Conservation (phyloP, 2,797 vertebrate species). For the Silurus aristotelis region DNA sequence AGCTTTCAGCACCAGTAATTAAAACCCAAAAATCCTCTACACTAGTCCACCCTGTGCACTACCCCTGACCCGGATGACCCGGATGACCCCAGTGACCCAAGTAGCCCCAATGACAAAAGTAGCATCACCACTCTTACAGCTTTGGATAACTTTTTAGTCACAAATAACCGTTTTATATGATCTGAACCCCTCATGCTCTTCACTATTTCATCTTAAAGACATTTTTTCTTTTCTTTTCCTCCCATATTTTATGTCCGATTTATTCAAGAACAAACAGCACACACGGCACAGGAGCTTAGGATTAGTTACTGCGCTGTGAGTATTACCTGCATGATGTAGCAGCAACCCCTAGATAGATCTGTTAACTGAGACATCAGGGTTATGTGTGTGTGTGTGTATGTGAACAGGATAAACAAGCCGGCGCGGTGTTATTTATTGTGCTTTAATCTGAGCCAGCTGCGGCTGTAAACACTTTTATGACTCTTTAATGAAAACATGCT, state of each 20-base stretch:
- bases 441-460: slow-evolving; percentile 88
- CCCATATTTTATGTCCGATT: slow-evolving; percentile 57
- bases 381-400: slow-evolving; percentile 15
- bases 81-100: slow-evolving; percentile 24
- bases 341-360: slow-evolving; percentile 19
- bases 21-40: slow-evolving; percentile 39
- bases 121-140: slow-evolving; percentile 7
- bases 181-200: neutral
- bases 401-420: slow-evolving; percentile 77
- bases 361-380: slow-evolving; percentile 39
- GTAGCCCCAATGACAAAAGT: neutral
- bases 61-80: slow-evolving; percentile 20
- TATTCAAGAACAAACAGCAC: slow-evolving; percentile 55
- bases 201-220: slow-evolving; percentile 12
- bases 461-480: slow-evolving; percentile 93
- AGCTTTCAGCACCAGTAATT: slow-evolving; percentile 44
- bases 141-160: slow-evolving; percentile 44
- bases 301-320: slow-evolving; percentile 42
- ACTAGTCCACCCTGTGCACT: slow-evolving; percentile 12
- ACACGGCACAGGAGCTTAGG: slow-evolving; percentile 47
- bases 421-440: slow-evolving; percentile 88
- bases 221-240: slow-evolving; percentile 2
- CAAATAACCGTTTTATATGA: neutral
- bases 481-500: slow-evolving; percentile 90
- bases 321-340: slow-evolving; percentile 14